Base-by-base conservation (phyloP, 2,888 invertebrate species). In the Drosophila mulleri region DNA sequence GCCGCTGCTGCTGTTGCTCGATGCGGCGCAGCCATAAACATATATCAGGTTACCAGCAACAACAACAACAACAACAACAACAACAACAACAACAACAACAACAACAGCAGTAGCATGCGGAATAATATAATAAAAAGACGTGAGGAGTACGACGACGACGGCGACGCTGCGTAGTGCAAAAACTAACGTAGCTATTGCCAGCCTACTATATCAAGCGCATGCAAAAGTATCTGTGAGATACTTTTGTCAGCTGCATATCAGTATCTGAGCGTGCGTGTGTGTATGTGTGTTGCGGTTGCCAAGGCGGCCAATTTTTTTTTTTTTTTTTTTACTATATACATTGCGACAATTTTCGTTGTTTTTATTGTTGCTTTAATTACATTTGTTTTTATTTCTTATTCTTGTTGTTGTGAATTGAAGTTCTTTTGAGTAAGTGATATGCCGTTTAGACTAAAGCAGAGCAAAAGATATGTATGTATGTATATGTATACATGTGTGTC, bases 21-120 rank as follows among this genome's bases (percentile, higher is more conserved):
- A 78, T 67, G 89, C 85, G 89, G 89, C 85, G 87, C 83, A 84
- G 83, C 83, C 89, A 85, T 89, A 86, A 86, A 86, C 87, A 87
- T 83, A 85, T 87, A 87, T 87, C 86, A 72, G 76, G 82, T 87
- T 87, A 87, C 86, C 87, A 79, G 57, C 74, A 79, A 73, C 78
- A 80, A 69, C 67, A 76, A 62, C 58, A 74, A 66, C 72, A 78
- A 75, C 74, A 78, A 75, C 80, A 79, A 69, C 65, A 71, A 61
- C 53, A 73, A n/a, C 74, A 79, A 73, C 78, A 80, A 69, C 67
- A 76, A 62, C 58, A 74, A 67, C 65, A 72, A 61, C 57, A 73
- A 61, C 11, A 42, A 0, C 6, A 23, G 20, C 8, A 32, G 32
- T 11, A 32, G 32, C 32, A 9, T 32, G 45, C 23, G 14, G 41